Evolutionary conservation across 2,113 vertebrate genomes (phyloP).

Genomic region (Sprattus sprattus): DNA sequence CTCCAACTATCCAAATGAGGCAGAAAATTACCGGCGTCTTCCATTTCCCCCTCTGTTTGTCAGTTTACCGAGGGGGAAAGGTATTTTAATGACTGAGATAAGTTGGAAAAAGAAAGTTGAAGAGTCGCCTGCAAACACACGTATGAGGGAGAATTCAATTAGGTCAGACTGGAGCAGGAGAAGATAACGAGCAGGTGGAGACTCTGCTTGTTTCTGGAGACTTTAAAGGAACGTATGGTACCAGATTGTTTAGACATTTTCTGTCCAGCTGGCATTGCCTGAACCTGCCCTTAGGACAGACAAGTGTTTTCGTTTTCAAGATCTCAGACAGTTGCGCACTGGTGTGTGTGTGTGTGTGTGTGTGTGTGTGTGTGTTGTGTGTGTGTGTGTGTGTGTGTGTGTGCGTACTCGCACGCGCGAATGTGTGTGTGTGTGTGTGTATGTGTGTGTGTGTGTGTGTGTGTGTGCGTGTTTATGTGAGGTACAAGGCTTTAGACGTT

Average conservation of each 20-base stretch:
- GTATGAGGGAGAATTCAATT: not conserved
- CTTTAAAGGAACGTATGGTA: not conserved
- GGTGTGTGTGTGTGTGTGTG: not conserved
- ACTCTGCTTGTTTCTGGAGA: not conserved
- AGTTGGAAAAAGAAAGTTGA: not conserved
- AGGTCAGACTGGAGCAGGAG: not conserved
- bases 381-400: too few species aligned
- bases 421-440: too few species aligned
- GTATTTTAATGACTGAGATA: slow-evolving; percentile 63
- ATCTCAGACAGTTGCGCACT: not conserved
- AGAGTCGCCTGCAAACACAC: not conserved
- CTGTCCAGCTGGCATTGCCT: not conserved
- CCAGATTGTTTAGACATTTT: not conserved
- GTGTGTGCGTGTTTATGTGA: too few species aligned
- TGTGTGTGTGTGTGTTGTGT: not conserved
- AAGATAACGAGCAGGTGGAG: not conserved
- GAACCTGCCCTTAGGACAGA: not conserved
- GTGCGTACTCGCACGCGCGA: too few species aligned
- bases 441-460: too few species aligned
- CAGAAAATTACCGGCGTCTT: slow-evolving; percentile 45
- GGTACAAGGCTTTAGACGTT: too few species aligned
- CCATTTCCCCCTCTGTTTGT: slow-evolving; percentile 25
- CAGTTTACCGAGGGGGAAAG: slow-evolving; percentile 58
- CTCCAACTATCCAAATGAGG: slow-evolving; percentile 43
- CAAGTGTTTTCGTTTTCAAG: not conserved